A percentile compares a stretch with the other conserved stretches of the same genome.
Evolutionary conservation across 2,888 invertebrate genomes (phyloP).

Genomic region (Amblyteles armatorius): DNA sequence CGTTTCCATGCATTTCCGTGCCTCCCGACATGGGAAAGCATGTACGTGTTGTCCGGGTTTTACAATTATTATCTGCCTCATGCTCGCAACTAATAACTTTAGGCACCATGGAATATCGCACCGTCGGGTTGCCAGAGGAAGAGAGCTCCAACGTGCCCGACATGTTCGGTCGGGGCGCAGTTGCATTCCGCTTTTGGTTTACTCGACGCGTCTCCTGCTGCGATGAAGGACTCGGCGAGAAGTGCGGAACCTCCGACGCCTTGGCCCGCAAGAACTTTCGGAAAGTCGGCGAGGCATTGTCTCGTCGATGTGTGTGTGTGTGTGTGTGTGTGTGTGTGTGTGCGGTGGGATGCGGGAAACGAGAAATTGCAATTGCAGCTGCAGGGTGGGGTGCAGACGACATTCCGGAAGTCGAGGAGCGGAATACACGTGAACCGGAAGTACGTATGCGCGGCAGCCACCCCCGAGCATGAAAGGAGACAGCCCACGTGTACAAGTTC

Average conservation of each 20-base stretch:
- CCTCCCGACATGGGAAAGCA: not conserved
- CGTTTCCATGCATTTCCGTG: conserved; percentile 1
- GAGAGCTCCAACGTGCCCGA: not conserved
- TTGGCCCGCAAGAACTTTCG: conserved; percentile 43
- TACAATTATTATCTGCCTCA: conserved; percentile 23
- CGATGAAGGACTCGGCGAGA: conserved; percentile 25
- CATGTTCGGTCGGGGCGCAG: conserved; percentile 16
- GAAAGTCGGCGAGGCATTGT: conserved; percentile 42
- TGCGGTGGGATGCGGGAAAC: conserved; percentile 15
- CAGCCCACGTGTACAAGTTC: conserved; percentile 22
- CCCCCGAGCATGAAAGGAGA: conserved; percentile 16
- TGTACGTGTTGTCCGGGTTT: not conserved
- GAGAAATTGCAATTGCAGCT: conserved; percentile 48
- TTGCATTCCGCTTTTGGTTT: conserved; percentile 10
- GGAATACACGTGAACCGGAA: conserved; percentile 54
- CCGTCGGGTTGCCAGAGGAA: not conserved
- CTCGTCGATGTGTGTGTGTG: not conserved
- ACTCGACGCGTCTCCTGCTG: not conserved
- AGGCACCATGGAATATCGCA: conserved; percentile 12
- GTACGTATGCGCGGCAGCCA: conserved; percentile 41
- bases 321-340: not conserved
- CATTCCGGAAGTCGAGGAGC: conserved; percentile 43
- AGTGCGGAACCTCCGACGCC: conserved; percentile 34
- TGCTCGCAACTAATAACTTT: conserved; percentile 13
- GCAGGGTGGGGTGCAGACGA: conserved; percentile 30